Conservation (phyloP, 2,797 vertebrate species). For the Cephalopachus bancanus region DNA sequence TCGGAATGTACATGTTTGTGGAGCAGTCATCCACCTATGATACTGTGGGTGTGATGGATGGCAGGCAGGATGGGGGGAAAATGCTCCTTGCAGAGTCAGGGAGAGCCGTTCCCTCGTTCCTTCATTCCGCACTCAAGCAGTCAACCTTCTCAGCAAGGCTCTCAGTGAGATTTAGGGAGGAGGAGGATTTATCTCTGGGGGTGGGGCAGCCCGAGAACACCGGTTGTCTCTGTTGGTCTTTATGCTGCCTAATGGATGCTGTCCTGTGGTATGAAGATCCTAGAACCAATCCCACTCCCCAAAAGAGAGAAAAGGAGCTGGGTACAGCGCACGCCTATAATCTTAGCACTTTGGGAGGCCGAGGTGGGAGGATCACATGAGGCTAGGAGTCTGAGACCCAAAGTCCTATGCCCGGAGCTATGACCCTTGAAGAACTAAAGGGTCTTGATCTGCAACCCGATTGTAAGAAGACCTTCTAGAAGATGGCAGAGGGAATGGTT, state of each 20-base stretch:
- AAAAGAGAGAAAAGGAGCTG: no score
- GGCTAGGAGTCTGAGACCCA: no score
- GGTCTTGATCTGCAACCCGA: neutral
- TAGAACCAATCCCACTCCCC: neutral
- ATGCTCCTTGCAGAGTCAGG: neutral
- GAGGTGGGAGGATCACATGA: no score
- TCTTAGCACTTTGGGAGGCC: no score
- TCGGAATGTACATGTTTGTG: neutral
- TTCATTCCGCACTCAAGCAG: neutral
- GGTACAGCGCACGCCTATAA: no score
- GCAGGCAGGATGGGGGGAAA: rapidly evolving
- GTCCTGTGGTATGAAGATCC: rapidly evolving
- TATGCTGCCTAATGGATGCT: neutral
- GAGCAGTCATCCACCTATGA: slow-evolving; percentile 54
- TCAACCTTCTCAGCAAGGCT: slow-evolving; percentile 33
- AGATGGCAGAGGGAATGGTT: neutral
- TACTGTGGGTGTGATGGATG: slow-evolving; percentile 40
- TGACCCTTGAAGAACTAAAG: neutral
- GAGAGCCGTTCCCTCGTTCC: neutral
- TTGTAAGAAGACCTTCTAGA: neutral
- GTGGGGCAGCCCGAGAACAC: rapidly evolving
- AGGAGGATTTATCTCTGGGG: neutral
- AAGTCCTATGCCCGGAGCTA: rapidly evolving
- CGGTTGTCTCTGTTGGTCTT: rapidly evolving
- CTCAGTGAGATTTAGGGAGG: rapidly evolving